Conservation (phyloP, 2,113 vertebrate species). For the Dicaeum eximium region DNA sequence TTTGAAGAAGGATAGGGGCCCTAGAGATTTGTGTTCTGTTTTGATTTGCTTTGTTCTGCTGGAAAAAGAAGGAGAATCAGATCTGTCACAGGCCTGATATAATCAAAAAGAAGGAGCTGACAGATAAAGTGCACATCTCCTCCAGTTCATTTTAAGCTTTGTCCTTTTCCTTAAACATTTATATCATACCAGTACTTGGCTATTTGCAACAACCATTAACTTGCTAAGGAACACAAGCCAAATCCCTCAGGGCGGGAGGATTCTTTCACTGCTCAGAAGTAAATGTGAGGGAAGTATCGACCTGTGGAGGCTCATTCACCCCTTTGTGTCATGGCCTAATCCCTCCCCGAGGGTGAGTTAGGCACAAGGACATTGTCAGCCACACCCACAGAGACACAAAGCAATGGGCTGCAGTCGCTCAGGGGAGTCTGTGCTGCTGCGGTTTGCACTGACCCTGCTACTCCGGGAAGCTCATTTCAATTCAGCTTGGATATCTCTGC, state of each 20-base stretch:
- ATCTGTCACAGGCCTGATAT: neutral
- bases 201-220: neutral
- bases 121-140: neutral
- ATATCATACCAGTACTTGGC: neutral
- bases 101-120: neutral
- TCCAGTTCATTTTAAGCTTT: neutral
- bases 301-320: neutral
- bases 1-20: neutral
- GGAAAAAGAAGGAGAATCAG: neutral
- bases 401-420: neutral
- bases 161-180: neutral
- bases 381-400: neutral
- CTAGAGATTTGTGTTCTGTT: neutral
- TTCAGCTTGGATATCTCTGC: neutral
- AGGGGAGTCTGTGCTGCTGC: neutral
- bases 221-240: neutral
- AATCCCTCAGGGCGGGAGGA: neutral
- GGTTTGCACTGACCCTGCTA: neutral
- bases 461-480: neutral
- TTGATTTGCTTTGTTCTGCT: neutral
- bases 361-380: neutral
- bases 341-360: neutral
- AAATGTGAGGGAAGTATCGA: neutral
- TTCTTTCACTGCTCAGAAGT: neutral
- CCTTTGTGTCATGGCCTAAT: neutral